Conservation (phyloP, 2,113 vertebrate genomes). For the Vombatus ursinus region DNA sequence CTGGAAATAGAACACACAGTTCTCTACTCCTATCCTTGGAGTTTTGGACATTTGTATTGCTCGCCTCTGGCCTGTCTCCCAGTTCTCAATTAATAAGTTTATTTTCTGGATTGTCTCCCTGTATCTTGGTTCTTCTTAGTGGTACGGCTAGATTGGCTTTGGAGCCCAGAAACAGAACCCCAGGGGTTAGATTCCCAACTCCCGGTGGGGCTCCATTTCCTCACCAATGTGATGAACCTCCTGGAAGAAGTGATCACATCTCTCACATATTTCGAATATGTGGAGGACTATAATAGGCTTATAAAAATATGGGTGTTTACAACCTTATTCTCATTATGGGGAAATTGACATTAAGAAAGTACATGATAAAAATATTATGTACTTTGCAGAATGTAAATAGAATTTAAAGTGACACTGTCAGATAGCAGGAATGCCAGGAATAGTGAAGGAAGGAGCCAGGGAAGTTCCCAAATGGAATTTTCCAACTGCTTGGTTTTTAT, state of each 20-base stretch:
- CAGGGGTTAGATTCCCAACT: fast-evolving
- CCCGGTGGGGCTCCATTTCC: fast-evolving
- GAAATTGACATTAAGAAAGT: conserved; percentile 63
- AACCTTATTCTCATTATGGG: conserved; percentile 61
- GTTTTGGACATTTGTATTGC: background rate
- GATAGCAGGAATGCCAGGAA: background rate
- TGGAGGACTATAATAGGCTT: conserved; percentile 39
- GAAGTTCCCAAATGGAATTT: background rate
- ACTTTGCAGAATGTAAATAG: conserved; percentile 65
- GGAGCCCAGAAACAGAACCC: background rate
- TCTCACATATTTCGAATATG: background rate
- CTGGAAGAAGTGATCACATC: background rate
- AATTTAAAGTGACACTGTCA: conserved; percentile 43
- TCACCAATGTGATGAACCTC: background rate
- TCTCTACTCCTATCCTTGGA: background rate
- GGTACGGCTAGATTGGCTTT: background rate
- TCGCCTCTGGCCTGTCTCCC: background rate
- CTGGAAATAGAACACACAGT: background rate
- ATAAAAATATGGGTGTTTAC: conserved; percentile 66
- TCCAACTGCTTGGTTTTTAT: fast-evolving
- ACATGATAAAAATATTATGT: conserved; percentile 59
- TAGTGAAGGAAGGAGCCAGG: fast-evolving
- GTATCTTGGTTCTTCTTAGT: background rate
- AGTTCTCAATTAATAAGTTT: background rate
- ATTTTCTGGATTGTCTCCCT: background rate